Base-by-base conservation (phyloP, 2,797 vertebrate species). In the Macrochelys suwanniensis region DNA sequence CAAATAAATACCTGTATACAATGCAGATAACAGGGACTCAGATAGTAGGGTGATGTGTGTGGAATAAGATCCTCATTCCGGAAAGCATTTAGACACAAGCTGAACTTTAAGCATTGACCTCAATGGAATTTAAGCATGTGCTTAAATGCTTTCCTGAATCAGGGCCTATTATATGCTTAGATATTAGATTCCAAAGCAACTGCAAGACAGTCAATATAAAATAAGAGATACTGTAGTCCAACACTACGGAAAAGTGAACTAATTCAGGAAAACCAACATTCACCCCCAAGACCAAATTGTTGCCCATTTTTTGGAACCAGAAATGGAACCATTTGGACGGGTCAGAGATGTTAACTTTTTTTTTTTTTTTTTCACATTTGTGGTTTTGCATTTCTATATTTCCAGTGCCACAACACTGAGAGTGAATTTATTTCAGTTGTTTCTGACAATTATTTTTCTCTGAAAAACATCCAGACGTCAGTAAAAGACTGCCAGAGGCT, bases 381-480 rank as follows among this genome's bases (percentile, higher is more conserved):
- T 87, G 51, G 57, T 92, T 84, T 45, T 53, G 25, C 33, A 76
- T 83, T 88, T 79, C 80, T 68, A 10, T 3, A 79, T 85, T 91
- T 84, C 37, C 45, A 65, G 16, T 90, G 54, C 11, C 12, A n/a
- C 6, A 50, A 77, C 1, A 28, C 19, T 82, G 54, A 17, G 77
- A 77, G 80, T 76, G 45, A 91, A 87, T 12, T 94, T 88, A 31
- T 0, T 85, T 61, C 2, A 89, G 45, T 80, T 89, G 17, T n/a
- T 89, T 47, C 12, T 74, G 88, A 91, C 25, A 45, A 85, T 47
- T 1, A 0, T 15, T 23, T 3, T 4, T 80, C 23, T 31, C 28
- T 90, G 74, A 96, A 88, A 95, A 77, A 77, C 26, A 47, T 77
- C 53, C 89, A 84, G 92, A 97, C 89, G 76, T 97, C 96, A 96